phyloP scores from a whole-genome alignment of 1,140 invertebrate species.

The Mya arenaria region DNA sequence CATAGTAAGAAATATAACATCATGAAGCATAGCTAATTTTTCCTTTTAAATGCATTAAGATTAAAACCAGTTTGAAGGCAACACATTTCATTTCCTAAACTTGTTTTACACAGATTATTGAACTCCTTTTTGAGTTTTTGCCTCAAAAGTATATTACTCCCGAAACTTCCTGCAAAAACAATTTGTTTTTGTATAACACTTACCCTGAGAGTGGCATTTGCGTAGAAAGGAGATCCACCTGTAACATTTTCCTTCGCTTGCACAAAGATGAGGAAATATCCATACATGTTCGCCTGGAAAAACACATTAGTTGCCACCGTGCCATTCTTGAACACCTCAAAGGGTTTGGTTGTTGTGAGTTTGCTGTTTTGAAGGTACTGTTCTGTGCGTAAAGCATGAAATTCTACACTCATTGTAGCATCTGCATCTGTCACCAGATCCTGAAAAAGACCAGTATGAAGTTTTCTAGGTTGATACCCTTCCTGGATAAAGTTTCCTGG shows the following conservation, averaged over 20 bases:
- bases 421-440: slow-evolving; percentile 89
- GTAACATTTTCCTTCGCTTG: slow-evolving; percentile 90
- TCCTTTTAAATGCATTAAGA: no score
- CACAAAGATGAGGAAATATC: slow-evolving; percentile 96
- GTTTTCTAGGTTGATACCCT: no score
- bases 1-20: no score
- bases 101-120: no score
- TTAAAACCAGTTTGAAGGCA: no score
- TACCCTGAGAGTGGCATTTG: slow-evolving; percentile 60
- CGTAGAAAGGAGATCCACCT: slow-evolving; percentile 16
- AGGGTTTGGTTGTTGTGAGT: slow-evolving; percentile 83
- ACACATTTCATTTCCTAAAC: no score
- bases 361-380: slow-evolving; percentile 15
- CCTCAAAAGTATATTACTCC: no score
- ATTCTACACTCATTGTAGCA: slow-evolving; percentile 87
- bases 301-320: slow-evolving; percentile 95
- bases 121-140: no score
- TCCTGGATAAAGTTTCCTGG: no score
- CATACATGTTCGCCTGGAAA: slow-evolving; percentile 98
- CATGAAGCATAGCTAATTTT: no score
- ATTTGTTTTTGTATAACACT: neutral
- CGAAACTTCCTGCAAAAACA: neutral
- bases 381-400: slow-evolving; percentile 86
- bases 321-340: slow-evolving; percentile 90
- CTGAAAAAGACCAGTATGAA: slow-evolving; percentile 82